Conservation (phyloP, 92 coral and sea anemone species). For the Zoanthus sansibaricus region DNA sequence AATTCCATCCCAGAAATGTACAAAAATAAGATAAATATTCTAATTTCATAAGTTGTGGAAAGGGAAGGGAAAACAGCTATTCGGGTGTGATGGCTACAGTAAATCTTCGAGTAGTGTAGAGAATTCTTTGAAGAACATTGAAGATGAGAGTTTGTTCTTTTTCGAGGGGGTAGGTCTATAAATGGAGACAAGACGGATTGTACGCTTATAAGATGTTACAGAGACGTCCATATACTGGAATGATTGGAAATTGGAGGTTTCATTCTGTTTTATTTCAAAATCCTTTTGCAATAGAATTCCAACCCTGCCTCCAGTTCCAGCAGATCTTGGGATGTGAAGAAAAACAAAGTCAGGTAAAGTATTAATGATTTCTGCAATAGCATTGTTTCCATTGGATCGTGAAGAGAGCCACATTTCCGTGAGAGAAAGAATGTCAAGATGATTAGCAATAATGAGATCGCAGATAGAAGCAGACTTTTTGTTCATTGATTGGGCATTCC, state of each 20-base stretch:
- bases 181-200: too few species aligned
- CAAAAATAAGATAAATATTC: too few species aligned
- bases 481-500: conserved; percentile 29
- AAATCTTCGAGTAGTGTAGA: conserved; percentile 26
- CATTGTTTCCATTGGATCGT: background rate
- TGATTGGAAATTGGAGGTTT: conserved; percentile 19
- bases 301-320: conserved; percentile 10
- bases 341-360: conserved; percentile 18
- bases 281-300: conserved; percentile 24
- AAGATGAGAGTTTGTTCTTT: too few species aligned
- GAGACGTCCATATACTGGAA: background rate
- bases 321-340: background rate
- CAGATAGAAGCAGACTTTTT: conserved; percentile 1
- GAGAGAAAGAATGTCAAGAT: too few species aligned
- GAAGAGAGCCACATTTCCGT: conserved; percentile 26
- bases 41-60: too few species aligned
- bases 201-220: too few species aligned
- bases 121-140: background rate
- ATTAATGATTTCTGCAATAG: background rate
- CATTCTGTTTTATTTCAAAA: conserved; percentile 20
- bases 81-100: background rate
- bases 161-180: too few species aligned
- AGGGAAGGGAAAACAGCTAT: too few species aligned
- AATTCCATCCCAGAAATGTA: too few species aligned
- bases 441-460: too few species aligned